Evolutionary conservation across 2,113 vertebrate genomes (phyloP).

Genomic region (Caloenas nicobarica): DNA sequence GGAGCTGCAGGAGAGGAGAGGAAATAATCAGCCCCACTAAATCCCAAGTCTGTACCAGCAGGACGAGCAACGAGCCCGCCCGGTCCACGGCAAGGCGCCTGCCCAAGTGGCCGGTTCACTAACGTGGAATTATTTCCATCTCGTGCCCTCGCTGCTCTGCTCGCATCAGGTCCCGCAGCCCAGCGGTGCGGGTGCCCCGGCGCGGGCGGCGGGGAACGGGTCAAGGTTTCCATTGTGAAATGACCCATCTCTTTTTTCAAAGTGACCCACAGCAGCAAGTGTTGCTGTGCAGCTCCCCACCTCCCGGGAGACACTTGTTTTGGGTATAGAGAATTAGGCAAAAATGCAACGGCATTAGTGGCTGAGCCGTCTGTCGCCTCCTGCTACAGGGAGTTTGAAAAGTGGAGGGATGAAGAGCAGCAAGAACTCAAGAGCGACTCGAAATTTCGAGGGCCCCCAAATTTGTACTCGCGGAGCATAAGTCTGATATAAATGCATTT

Average conservation of each 20-base stretch:
- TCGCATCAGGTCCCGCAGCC: background rate
- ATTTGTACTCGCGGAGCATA: background rate
- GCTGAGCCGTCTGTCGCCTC: background rate
- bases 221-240: background rate
- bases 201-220: background rate
- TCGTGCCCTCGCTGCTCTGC: background rate
- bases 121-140: background rate
- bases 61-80: background rate
- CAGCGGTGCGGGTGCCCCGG: background rate
- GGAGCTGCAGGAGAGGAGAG: background rate
- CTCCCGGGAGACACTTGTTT: background rate
- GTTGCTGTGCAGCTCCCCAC: background rate
- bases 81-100: background rate
- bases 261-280: background rate
- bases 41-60: background rate
- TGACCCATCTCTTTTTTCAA: background rate
- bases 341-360: background rate
- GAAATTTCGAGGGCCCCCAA: background rate
- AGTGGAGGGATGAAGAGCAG: background rate
- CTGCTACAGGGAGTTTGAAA: background rate
- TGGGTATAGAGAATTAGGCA: background rate
- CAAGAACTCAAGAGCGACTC: accelerated
- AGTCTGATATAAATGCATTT: background rate
- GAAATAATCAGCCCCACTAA: background rate
- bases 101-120: constrained; percentile 2